Base-by-base conservation (phyloP, 2,888 invertebrate species). In the Altica lythri region DNA sequence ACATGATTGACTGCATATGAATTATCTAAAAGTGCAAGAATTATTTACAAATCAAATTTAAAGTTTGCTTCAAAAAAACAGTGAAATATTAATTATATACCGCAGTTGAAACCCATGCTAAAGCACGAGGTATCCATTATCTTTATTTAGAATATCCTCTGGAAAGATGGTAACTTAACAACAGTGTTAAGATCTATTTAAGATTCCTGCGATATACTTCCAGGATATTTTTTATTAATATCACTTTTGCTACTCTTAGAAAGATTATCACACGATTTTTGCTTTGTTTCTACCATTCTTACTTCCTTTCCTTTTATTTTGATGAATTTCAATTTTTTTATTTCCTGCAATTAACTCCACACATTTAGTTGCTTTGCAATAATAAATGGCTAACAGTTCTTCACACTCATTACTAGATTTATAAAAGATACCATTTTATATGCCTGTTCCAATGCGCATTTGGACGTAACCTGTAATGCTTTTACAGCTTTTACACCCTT, bases 131-230 rank as follows among this genome's bases (percentile, higher is more conserved):
- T n/a, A n/a, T n/a, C n/a, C n/a, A n/a, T n/a, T n/a, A n/a, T n/a
- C n/a, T n/a, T n/a, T n/a, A n/a, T n/a, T n/a, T n/a, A 78, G 78
- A 37, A 75, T 77, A 58, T 78, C 78, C 68, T 79, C 79, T 0
- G 78, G 79, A 0, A 79, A 1, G 78, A 71, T 2, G 78, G 77
- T 43, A 79, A 65, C 66, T 77, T 78, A 0, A 72, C 69, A 1
- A 77, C 73, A 48, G 70, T 75, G 55, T 74, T 75, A 13, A 78
- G 63, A 62, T 78, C 78, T 16, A 78, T 75, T 12, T 77, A 62
- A 2, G 78, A 78, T 55, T 78, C 78, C 27, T 74, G 68, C 2
- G 78, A 77, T 65, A 76, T 70, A 64, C 75, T 77, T 57, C 78
- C 78, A 0, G 79, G 79, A 67, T 78, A 79, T 61, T 77, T 78